A percentile compares a stretch with the other conserved stretches of the same genome.
Evolutionary conservation across 2,113 vertebrate species (phyloP).

Genomic region (Cololabis saira): DNA sequence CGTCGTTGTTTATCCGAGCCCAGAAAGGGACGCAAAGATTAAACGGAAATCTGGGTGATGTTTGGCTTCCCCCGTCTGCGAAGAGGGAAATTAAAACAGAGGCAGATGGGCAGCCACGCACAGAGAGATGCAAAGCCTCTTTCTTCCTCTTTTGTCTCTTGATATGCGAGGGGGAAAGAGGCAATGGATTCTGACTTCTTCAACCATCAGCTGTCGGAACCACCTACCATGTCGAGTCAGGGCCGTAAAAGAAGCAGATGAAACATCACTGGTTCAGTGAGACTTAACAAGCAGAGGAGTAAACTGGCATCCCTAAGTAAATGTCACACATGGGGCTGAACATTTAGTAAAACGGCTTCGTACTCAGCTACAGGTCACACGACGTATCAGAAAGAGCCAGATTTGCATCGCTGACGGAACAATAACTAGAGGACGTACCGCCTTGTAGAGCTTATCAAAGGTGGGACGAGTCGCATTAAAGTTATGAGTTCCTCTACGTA

Average conservation of each 20-base stretch:
- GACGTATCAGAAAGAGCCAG: no score
- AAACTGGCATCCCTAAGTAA: not conserved
- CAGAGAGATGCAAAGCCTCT: slow-evolving; percentile 5
- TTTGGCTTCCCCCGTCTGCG: slow-evolving; percentile 1
- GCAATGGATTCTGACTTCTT: slow-evolving; percentile 48
- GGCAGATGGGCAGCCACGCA: slow-evolving; percentile 19
- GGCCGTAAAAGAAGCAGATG: slow-evolving; percentile 17
- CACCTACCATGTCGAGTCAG: slow-evolving; percentile 27
- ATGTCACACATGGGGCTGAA: no score
- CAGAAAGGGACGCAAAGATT: slow-evolving; percentile 9
- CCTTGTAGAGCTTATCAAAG: no score
- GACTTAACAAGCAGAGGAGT: not conserved
- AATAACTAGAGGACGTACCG: no score
- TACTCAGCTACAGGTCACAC: no score
- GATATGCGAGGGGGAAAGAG: slow-evolving; percentile 6
- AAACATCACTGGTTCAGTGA: slow-evolving; percentile 6
- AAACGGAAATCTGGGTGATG: slow-evolving; percentile 20
- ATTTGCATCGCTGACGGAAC: no score
- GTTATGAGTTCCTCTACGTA: no score
- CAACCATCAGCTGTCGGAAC: slow-evolving; percentile 38
- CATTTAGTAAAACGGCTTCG: no score
- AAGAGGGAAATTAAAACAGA: slow-evolving; percentile 2
- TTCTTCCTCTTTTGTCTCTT: slow-evolving; percentile 8
- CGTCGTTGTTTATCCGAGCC: slow-evolving; percentile 26
- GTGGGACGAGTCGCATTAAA: no score